Conservation (phyloP, 2,113 vertebrate species). For the Dipodomys ordii region DNA sequence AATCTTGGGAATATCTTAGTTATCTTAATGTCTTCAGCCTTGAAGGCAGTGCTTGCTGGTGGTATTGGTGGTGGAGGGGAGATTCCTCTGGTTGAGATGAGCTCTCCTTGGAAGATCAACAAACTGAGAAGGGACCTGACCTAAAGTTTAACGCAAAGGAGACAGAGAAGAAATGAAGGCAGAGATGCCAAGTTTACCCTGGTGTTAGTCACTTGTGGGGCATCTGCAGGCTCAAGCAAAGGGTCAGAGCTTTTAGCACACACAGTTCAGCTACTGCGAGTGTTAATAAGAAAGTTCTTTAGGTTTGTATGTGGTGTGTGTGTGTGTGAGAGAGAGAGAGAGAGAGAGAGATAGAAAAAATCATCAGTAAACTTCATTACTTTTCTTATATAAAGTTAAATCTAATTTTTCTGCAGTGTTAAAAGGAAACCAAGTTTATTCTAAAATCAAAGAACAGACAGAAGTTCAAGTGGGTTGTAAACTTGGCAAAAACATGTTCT, state of each 20-base stretch:
- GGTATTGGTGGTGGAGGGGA: not conserved
- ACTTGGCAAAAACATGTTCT: slow-evolving; percentile 81
- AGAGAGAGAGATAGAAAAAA: slow-evolving; percentile 51
- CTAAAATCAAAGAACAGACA: slow-evolving; percentile 82
- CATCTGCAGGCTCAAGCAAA: not conserved
- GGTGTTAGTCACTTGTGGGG: too few relatives aligned
- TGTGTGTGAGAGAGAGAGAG: too few relatives aligned
- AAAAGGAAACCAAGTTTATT: slow-evolving; percentile 67
- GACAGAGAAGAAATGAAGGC: not conserved
- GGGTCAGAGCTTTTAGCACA: not conserved
- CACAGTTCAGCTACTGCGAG: not conserved
- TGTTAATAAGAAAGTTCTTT: slow-evolving; percentile 12
- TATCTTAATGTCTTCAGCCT: not conserved
- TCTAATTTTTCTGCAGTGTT: slow-evolving; percentile 56
- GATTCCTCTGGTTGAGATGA: too few relatives aligned
- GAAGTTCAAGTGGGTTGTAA: slow-evolving; percentile 84
- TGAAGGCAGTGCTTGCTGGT: not conserved
- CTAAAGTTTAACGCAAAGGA: not conserved
- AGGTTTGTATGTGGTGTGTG: not conserved
- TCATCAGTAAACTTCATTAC: slow-evolving; percentile 33
- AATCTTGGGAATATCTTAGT: not conserved
- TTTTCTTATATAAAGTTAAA: slow-evolving; percentile 17
- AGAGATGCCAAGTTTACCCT: not conserved
- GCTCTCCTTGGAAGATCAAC: not conserved
- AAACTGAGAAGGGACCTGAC: not conserved